These are phyloP conservation scores for Mandrillus leucophaeus DNA, from an alignment of 2,113 vertebrate genomes.

Conservation along the genomic window DNA sequence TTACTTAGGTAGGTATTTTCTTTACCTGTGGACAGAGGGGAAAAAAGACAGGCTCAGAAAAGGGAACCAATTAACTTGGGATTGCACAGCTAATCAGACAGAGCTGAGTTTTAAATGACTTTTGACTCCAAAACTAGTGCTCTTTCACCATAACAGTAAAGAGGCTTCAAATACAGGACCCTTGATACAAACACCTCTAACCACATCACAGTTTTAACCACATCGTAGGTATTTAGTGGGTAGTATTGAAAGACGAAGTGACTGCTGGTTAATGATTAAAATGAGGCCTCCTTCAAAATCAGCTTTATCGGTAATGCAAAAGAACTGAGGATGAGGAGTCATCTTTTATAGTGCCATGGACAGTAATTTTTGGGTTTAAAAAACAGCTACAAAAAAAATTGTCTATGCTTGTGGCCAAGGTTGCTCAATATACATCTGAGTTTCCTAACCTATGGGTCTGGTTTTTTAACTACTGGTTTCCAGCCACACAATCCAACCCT, in stretches of 20 bases:
- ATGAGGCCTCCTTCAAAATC: neutral
- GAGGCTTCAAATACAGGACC: neutral
- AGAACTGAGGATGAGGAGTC: neutral
- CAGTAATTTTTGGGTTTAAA: neutral
- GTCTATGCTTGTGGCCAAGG: neutral
- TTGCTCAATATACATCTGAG: neutral
- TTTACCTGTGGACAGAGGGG: neutral
- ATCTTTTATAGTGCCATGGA: neutral
- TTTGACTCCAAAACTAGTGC: neutral
- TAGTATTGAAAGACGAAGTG: neutral
- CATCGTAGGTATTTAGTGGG: neutral
- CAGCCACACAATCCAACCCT: constrained; percentile 15
- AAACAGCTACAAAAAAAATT: neutral
- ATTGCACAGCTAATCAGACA: neutral
- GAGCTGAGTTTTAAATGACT: neutral
- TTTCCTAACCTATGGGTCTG: neutral
- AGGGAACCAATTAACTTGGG: neutral
- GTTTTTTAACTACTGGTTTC: neutral
- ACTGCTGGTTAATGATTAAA: neutral
- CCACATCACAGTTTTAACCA: neutral
- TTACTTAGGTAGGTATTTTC: neutral
- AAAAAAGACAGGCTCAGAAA: neutral
- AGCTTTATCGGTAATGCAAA: neutral
- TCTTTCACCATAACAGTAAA: neutral
- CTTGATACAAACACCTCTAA: neutral